Evolutionary conservation across 1,140 invertebrate genomes (phyloP).

Genomic region (Cotesia chilonis): DNA sequence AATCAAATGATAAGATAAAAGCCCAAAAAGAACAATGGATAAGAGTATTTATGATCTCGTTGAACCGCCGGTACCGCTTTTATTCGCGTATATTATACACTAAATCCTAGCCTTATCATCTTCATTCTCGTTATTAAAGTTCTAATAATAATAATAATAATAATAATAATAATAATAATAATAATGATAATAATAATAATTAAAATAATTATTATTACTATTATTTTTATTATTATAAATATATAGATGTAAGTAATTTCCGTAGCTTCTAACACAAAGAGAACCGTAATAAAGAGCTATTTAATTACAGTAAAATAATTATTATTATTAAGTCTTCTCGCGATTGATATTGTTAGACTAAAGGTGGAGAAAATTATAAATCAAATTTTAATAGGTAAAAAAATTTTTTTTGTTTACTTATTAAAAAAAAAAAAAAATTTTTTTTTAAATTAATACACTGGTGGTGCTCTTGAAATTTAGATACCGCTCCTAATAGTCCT

Average conservation of each 20-base stretch:
- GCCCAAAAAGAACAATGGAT: not conserved
- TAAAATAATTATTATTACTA: not conserved
- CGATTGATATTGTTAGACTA: slow-evolving; percentile 12
- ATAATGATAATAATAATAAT: too few relatives aligned
- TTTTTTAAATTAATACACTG: slow-evolving; percentile 21
- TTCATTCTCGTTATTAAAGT: too few relatives aligned
- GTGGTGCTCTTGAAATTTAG: slow-evolving; percentile 51
- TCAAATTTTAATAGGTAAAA: not conserved
- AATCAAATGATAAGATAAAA: not conserved
- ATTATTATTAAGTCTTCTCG: not conserved
- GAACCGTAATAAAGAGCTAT: too few relatives aligned
- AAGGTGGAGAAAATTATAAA: slow-evolving; percentile 6
- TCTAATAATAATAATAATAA: too few relatives aligned
- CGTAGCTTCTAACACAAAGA: not conserved
- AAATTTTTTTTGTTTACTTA: not conserved
- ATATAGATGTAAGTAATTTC: not conserved
- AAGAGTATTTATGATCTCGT: not conserved
- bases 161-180: too few relatives aligned
- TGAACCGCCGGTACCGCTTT: slow-evolving; percentile 2
- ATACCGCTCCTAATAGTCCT: slow-evolving; percentile 44
- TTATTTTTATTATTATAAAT: not conserved
- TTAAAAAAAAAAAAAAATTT: not conserved
- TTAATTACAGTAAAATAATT: too few relatives aligned
- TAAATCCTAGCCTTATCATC: slow-evolving; percentile 7
- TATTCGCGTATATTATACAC: not conserved